These are phyloP conservation scores for Alosa alosa DNA, from an alignment of 2,113 vertebrate genomes.

Conservation along the genomic window DNA sequence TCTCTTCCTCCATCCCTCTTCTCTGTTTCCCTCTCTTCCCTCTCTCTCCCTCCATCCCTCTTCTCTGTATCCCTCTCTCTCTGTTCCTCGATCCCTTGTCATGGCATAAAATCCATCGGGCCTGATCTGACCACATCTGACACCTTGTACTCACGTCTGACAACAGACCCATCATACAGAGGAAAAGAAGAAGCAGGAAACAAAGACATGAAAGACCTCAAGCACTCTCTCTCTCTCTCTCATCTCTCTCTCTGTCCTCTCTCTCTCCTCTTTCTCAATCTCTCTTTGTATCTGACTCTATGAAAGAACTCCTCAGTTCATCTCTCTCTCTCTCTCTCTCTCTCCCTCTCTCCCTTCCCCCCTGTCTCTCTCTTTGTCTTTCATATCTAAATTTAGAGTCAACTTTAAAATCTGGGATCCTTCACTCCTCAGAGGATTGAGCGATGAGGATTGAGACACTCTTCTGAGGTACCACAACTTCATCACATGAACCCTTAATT, in stretches of 20 bases:
- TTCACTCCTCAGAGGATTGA: not conserved
- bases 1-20: too few relatives aligned
- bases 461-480: too few relatives aligned
- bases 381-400: not conserved
- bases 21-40: too few relatives aligned
- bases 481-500: too few relatives aligned
- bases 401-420: not conserved
- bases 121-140: not conserved
- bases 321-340: conserved; percentile 1
- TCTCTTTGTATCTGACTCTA: not conserved
- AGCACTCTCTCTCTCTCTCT: not conserved
- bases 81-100: not conserved
- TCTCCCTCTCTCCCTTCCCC: not conserved
- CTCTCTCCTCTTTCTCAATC: not conserved
- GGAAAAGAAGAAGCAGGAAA: not conserved
- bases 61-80: not conserved
- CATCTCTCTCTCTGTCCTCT: not conserved
- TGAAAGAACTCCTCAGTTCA: not conserved
- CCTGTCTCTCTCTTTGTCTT: not conserved
- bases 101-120: not conserved
- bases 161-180: not conserved
- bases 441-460: too few relatives aligned
- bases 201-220: not conserved
- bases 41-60: not conserved
- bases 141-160: conserved; percentile 7